Conservation (phyloP, 2,113 vertebrate species). For the Anoura caudifer region DNA sequence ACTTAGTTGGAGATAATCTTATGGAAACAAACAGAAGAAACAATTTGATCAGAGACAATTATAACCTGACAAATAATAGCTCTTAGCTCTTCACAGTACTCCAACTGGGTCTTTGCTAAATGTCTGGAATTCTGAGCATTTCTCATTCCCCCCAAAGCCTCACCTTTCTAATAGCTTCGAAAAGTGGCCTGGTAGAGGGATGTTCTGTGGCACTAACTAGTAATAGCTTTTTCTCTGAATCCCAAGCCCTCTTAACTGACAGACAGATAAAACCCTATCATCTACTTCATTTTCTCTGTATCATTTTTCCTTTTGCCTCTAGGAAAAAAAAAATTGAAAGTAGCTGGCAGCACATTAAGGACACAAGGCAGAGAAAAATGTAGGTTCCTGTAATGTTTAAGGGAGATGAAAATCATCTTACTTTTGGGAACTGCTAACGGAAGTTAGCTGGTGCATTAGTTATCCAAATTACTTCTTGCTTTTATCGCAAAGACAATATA, state of each 20-base stretch:
- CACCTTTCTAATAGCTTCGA: conserved; percentile 21
- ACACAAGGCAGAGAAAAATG: conserved; percentile 47
- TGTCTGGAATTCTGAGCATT: neutral
- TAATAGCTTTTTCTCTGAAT: conserved; percentile 40
- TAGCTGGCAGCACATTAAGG: conserved; percentile 14
- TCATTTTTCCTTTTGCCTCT: neutral
- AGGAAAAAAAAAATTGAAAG: neutral
- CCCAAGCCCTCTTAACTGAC: neutral
- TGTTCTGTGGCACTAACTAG: neutral
- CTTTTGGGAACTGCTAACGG: conserved; percentile 66
- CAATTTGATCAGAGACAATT: conserved; percentile 34
- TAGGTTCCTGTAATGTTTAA: conserved; percentile 71
- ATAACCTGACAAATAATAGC: neutral
- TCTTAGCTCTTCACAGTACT: neutral
- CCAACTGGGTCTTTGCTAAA: conserved; percentile 32
- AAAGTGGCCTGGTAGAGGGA: conserved; percentile 22
- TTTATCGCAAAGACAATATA: conserved; percentile 72
- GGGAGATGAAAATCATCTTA: conserved; percentile 66
- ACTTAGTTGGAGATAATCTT: conserved; percentile 23
- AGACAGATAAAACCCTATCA: conserved; percentile 31
- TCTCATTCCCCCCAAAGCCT: neutral
- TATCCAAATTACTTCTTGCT: conserved; percentile 76
- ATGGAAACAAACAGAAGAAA: conserved; percentile 58
- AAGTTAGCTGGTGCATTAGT: conserved; percentile 70
- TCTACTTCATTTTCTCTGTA: conserved; percentile 50